Evolutionary conservation across 1,140 invertebrate species (phyloP), one percentile per base, ranked within the genome.

Genomic region (Zaprionus nigranus): DNA sequence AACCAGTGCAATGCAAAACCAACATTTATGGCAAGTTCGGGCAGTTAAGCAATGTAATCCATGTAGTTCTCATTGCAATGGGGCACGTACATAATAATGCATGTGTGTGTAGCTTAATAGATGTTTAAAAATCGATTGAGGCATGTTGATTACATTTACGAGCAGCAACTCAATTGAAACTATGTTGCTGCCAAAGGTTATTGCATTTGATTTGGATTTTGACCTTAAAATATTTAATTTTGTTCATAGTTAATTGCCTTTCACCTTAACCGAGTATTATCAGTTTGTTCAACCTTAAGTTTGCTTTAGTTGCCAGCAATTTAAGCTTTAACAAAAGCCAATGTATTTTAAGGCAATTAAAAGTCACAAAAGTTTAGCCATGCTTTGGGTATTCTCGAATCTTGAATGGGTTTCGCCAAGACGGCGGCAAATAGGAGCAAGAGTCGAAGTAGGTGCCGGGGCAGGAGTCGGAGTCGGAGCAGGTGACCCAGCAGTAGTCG

Each of bases 341-440:
- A 73, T 72, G 56, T 34, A 26, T 73, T 64, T 83, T 71, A 66
- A 61, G 69, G 84, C 79, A 84, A 87, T 87, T 87, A 87, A 81
- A 65, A 75, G 74, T 70, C 64, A 78, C 70, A 88, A 78, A 88
- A 87, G 84, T 88, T 87, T 53, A 61, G 79, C 75, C 79, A 78
- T 73, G 65, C 79, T 78, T 38, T 56, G 12, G 36, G 15, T 40
- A 46, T 36, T 79, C 68, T 62, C 60, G 62, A 74, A 74, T 72
- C 68, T 77, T 77, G 60, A 79, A 69, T 49, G 49, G 61, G 58
- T 51, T 58, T 54, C 73, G 63, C 56, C 66, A 78, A 58, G 77
- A 30, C 53, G 77, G 43, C 82, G 67, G 75, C 5, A 34, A 34
- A 3, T 34, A 34, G 30, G 9, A 11, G 28, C 9, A 1, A 26